These are phyloP conservation scores for Manacus vitellinus DNA, from an alignment of 2,113 vertebrate species.

Conservation along the genomic window DNA sequence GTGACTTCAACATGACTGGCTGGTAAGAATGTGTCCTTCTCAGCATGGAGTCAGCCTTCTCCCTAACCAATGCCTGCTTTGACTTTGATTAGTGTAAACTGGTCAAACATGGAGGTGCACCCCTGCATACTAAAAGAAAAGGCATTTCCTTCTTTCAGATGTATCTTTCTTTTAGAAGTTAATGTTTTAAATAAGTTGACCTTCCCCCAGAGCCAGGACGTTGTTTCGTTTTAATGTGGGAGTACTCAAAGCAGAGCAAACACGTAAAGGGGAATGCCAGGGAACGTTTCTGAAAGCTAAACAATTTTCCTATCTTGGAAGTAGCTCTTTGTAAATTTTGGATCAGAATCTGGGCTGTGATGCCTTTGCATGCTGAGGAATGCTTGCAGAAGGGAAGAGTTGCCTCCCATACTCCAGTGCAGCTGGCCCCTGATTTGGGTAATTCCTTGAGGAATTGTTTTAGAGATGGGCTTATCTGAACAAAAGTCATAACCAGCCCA, in stretches of 20 bases:
- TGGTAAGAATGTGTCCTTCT: slow-evolving; percentile 80
- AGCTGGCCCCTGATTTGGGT: background rate
- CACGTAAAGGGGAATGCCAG: background rate
- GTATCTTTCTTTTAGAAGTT: background rate
- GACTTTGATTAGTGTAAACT: background rate
- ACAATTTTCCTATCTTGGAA: background rate
- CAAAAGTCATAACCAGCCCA: background rate
- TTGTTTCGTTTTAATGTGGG: background rate
- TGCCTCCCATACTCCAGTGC: background rate
- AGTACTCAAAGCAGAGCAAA: background rate
- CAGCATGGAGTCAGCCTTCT: background rate
- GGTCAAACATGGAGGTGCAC: background rate
- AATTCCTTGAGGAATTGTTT: background rate
- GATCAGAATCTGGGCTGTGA: background rate
- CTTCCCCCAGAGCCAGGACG: background rate
- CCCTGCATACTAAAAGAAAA: background rate
- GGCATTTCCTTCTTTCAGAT: background rate
- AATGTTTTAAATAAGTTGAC: background rate
- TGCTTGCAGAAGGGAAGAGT: background rate
- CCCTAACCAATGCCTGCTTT: background rate
- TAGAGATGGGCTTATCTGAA: background rate
- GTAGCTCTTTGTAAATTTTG: background rate
- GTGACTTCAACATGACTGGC: slow-evolving; percentile 97
- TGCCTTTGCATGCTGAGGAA: background rate
- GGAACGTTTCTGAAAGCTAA: background rate